A percentile compares a stretch with the other conserved stretches of the same genome.
Evolutionary conservation across 2,888 invertebrate species (phyloP).

Genomic region (Pterostichus madidus): DNA sequence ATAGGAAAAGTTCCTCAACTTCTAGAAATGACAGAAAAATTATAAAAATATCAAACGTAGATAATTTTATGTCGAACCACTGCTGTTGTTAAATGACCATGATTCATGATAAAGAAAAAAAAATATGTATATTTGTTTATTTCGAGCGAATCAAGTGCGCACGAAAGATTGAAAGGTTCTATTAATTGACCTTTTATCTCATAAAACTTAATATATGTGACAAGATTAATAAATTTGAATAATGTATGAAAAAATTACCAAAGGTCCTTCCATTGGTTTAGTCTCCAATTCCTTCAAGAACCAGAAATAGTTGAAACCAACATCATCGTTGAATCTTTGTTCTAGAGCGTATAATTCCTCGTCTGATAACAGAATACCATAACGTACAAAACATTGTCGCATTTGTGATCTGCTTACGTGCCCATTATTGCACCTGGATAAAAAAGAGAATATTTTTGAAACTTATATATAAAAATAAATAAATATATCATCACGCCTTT

Average conservation of each 20-base stretch:
- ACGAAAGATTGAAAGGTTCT: no score
- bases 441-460: no score
- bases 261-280: slow-evolving; percentile 74
- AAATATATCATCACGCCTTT: no score
- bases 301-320: slow-evolving; percentile 87
- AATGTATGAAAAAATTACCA: slow-evolving; percentile 72
- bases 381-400: slow-evolving; percentile 84
- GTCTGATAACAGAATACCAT: slow-evolving; percentile 83
- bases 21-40: no score
- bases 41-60: no score
- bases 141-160: no score
- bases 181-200: no score
- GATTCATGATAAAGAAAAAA: neutral
- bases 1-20: no score
- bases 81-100: no score
- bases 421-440: slow-evolving; percentile 83
- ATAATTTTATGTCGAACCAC: no score
- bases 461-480: no score
- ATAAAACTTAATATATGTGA: neutral
- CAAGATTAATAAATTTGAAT: neutral
- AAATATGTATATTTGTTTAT: no score
- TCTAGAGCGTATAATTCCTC: slow-evolving; percentile 85
- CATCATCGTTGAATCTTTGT: slow-evolving; percentile 85
- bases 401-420: slow-evolving; percentile 86
- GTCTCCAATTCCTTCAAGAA: slow-evolving; percentile 84